phyloP scores from a whole-genome alignment of 2,113 vertebrate genomes.

The Tretioscincus oriximinensis region DNA sequence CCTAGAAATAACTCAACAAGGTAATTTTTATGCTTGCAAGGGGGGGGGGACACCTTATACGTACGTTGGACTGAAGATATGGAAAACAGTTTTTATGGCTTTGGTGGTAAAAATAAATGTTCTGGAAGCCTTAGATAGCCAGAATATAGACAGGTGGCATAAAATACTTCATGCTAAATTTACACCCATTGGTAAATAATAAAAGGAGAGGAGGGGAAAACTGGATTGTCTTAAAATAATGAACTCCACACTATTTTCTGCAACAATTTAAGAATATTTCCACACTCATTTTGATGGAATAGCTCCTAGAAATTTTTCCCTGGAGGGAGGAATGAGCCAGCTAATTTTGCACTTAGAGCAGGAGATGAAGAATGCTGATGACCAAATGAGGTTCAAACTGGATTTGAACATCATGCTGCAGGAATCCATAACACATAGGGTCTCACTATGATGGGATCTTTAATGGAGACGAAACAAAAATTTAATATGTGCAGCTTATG shows the following conservation, averaged over 20 bases:
- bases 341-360: too few relatives aligned
- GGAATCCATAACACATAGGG: too few relatives aligned
- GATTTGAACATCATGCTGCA: too few relatives aligned
- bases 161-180: constrained; percentile 63
- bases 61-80: constrained; percentile 72
- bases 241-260: constrained; percentile 39
- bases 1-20: constrained; percentile 70
- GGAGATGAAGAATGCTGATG: too few relatives aligned
- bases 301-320: too few relatives aligned
- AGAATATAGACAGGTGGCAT: constrained; percentile 57
- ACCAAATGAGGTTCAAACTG: too few relatives aligned
- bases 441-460: too few relatives aligned
- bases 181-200: constrained; percentile 58
- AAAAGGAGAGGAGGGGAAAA: constrained; percentile 27
- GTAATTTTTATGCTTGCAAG: constrained; percentile 69
- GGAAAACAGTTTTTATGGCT: constrained; percentile 79
- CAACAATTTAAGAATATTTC: constrained; percentile 36
- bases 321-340: too few relatives aligned
- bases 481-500: too few relatives aligned
- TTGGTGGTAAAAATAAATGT: constrained; percentile 80
- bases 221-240: constrained; percentile 40
- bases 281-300: too few relatives aligned
- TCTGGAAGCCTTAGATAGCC: constrained; percentile 64
- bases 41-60: constrained; percentile 32
- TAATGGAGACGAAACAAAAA: too few relatives aligned